A percentile compares a stretch with the other conserved stretches of the same genome.
phyloP scores from a whole-genome alignment of 2,888 invertebrate species.

The Unio pictorum region DNA sequence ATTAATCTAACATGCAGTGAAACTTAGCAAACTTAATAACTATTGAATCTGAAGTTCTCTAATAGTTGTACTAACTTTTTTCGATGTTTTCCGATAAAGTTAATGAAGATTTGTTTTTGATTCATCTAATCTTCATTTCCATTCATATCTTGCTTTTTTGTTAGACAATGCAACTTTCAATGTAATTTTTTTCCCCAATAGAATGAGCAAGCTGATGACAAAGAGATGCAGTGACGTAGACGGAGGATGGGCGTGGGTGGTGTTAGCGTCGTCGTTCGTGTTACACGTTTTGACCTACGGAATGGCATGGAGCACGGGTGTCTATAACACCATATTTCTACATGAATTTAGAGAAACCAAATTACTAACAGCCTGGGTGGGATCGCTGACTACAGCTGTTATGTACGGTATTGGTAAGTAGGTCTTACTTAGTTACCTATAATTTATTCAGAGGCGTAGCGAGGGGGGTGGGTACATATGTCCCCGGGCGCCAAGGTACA shows the following conservation, averaged over 20 bases:
- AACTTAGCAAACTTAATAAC: too few relatives aligned
- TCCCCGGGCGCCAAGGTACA: too few relatives aligned
- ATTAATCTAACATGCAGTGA: too few relatives aligned
- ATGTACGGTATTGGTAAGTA: constrained; percentile 47
- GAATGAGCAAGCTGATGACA: not conserved
- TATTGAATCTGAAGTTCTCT: too few relatives aligned
- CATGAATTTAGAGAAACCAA: constrained; percentile 40
- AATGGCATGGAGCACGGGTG: constrained; percentile 53
- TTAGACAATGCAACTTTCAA: too few relatives aligned
- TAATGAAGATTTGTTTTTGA: too few relatives aligned
- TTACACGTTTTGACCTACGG: constrained; percentile 48
- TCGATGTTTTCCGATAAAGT: too few relatives aligned
- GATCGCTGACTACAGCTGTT: constrained; percentile 46
- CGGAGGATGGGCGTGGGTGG: constrained; percentile 46
- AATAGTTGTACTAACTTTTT: too few relatives aligned
- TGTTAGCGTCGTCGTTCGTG: constrained; percentile 40
- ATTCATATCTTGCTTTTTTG: too few relatives aligned
- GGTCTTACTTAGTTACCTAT: not conserved
- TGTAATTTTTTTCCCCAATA: not conserved
- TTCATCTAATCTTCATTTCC: too few relatives aligned
- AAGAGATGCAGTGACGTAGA: constrained; percentile 22
- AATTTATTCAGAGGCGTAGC: too few relatives aligned
- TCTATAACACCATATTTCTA: constrained; percentile 54
- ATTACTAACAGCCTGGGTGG: constrained; percentile 47
- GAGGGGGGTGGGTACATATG: too few relatives aligned